A percentile compares a stretch with the other conserved stretches of the same genome.
Conservation (phyloP, 2,888 invertebrate species). For the Pristionchus exspectatus region DNA sequence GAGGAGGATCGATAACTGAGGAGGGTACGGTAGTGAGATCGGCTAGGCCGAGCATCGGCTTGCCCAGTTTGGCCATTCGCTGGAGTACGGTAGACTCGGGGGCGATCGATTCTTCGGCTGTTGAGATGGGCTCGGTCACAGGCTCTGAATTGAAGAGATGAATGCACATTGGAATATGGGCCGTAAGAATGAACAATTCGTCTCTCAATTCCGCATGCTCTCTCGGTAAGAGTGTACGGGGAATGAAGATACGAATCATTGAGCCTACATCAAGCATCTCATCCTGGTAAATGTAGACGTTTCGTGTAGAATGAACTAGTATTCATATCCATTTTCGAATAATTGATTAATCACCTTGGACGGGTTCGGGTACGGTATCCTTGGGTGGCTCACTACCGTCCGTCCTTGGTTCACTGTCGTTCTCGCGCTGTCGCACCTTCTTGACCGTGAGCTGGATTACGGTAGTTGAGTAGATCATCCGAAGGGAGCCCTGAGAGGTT, state of each 20-base stretch:
- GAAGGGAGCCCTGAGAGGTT: slow-evolving; percentile 21
- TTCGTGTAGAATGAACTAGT: too few relatives aligned
- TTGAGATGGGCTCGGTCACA: not conserved
- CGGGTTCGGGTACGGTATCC: slow-evolving; percentile 35
- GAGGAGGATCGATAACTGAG: not conserved
- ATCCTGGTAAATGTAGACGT: too few relatives aligned
- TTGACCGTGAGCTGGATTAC: slow-evolving; percentile 18
- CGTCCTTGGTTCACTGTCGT: slow-evolving; percentile 5
- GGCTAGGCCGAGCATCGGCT: slow-evolving; percentile 47
- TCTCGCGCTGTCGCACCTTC: slow-evolving; percentile 40
- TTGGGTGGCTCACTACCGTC: not conserved
- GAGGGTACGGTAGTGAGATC: slow-evolving; percentile 32
- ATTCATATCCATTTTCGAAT: too few relatives aligned
- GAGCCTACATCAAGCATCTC: too few relatives aligned
- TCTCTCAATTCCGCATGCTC: not conserved
- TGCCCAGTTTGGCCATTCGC: slow-evolving; percentile 39
- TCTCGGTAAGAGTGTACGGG: not conserved
- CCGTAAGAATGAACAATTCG: too few relatives aligned
- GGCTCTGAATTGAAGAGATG: not conserved
- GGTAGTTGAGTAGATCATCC: slow-evolving; percentile 35
- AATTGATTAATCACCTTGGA: not conserved
- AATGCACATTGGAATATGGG: not conserved
- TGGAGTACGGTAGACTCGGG: not conserved
- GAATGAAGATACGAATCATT: too few relatives aligned
- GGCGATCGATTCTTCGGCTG: not conserved